These are phyloP conservation scores for Naso thynnoides DNA, from an alignment of 2,797 vertebrate genomes.

Conservation along the genomic window DNA sequence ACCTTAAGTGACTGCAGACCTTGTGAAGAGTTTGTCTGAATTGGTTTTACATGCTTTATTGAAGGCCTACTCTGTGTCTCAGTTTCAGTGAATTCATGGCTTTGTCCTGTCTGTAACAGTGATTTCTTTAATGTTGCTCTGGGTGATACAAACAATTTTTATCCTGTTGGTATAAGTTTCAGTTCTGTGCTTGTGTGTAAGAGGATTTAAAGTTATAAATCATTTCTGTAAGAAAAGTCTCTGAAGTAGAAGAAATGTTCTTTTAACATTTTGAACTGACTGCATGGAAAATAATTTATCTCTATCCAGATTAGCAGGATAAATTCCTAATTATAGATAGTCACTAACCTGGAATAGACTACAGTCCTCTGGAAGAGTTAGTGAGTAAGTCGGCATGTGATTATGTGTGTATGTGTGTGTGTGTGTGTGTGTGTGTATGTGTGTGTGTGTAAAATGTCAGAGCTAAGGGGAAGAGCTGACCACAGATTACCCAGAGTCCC, in stretches of 20 bases:
- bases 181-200: not conserved
- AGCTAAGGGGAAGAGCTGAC: conserved; percentile 60
- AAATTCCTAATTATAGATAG: conserved; percentile 69
- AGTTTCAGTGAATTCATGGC: not conserved
- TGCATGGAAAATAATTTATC: conserved; percentile 31
- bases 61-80: not conserved
- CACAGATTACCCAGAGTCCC: conserved; percentile 65
- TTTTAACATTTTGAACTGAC: conserved; percentile 2
- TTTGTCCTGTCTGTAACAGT: not conserved
- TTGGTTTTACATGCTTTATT: not conserved
- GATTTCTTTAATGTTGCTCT: not conserved
- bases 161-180: not conserved
- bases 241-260: not conserved
- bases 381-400: conserved; percentile 61
- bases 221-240: not conserved
- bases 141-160: conserved; percentile 1
- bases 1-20: not conserved
- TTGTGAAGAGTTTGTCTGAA: conserved; percentile 4
- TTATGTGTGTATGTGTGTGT: conserved; percentile 38
- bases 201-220: not conserved
- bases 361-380: conserved; percentile 54
- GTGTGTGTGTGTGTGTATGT: conserved; percentile 19
- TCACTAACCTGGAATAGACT: conserved; percentile 68
- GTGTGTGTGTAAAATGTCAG: conserved; percentile 32
- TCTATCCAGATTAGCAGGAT: conserved; percentile 58